Evolutionary conservation across 37 sponge, comb jelly and placozoan genomes (phyloP).

Genomic region (Petrosia ficiformis): DNA sequence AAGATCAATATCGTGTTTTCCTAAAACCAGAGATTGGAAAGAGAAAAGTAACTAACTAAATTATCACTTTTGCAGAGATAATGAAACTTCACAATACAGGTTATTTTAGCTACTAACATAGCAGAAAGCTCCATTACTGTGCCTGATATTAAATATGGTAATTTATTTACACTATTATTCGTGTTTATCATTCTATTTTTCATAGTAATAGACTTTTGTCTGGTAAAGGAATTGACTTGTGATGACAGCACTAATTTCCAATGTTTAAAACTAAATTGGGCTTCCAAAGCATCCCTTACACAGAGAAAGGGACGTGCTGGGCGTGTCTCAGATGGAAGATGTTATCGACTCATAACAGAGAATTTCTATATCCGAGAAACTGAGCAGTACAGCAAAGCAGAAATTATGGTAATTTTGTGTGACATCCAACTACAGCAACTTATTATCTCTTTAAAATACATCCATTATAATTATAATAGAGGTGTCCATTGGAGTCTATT

Average conservation of each 20-base stretch:
- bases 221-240: constrained; percentile 87
- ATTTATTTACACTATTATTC: background rate
- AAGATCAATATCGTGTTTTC: constrained; percentile 81
- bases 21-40: constrained; percentile 54
- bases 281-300: constrained; percentile 80
- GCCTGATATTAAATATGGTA: constrained; percentile 94
- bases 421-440: background rate
- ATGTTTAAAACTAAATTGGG: constrained; percentile 73
- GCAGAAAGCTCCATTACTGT: constrained; percentile 98
- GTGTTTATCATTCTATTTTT: background rate
- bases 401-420: constrained; percentile 84
- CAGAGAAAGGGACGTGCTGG: constrained; percentile 96
- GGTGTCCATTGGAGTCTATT: constrained; percentile 78
- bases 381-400: constrained; percentile 69
- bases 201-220: constrained; percentile 92
- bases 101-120: constrained; percentile 97
- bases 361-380: constrained; percentile 47
- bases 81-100: too few species aligned
- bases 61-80: background rate
- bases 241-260: constrained; percentile 78
- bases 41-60: constrained; percentile 56
- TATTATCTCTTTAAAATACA: too few species aligned
- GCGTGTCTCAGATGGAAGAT: constrained; percentile 77
- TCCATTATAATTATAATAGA: constrained; percentile 18
- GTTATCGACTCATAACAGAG: constrained; percentile 79